Evolutionary conservation across 2,797 vertebrate genomes (phyloP), one percentile per base, ranked within the genome.

Genomic region (Bradypus variegatus): DNA sequence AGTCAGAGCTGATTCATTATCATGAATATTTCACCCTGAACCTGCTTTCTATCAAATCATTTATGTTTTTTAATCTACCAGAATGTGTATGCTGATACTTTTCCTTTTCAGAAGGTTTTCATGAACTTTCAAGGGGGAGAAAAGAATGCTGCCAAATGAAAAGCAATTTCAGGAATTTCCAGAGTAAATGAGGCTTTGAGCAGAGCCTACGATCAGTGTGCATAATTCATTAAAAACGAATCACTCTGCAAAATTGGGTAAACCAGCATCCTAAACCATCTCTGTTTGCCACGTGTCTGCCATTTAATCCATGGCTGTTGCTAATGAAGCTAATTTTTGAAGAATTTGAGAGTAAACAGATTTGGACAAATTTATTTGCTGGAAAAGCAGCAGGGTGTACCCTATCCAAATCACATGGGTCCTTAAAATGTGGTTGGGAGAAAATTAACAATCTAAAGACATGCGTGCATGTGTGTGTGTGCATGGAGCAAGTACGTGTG

Each of bases 141-240:
- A 80, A 78, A 13, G 38, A 41, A 29, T 31, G 62, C 21, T 2
- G 88, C 25, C 53, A 79, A 91, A 62, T 41, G 53, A 91, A 79
- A 4, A 73, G 65, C 65, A 21, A 64, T 77, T 69, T 64, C 78
- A 79, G 88, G 94, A 82, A 76, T 89, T 90, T 90, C 87, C 60
- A 76, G 79, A 87, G 80, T 82, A 83, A 94, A 77, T 33, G 76
- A 95, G 75, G 83, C 75, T 89, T 73, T 62, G 70, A 70, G 53
- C 27, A 23, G 73, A 29, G 64, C 29, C 72, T 62, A 4, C 33
- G 86, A 91, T 75, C 86, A 65, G 82, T 33, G 80, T 58, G 67
- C 29, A 9, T n/a, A 78, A 58, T 88, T 88, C 86, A 89, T 86
- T 86, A 88, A 73, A 86, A 77, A 80, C 88, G 18, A 69, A 86